phyloP scores from a whole-genome alignment of 2,113 vertebrate genomes.

The Puntigrus tetrazona region DNA sequence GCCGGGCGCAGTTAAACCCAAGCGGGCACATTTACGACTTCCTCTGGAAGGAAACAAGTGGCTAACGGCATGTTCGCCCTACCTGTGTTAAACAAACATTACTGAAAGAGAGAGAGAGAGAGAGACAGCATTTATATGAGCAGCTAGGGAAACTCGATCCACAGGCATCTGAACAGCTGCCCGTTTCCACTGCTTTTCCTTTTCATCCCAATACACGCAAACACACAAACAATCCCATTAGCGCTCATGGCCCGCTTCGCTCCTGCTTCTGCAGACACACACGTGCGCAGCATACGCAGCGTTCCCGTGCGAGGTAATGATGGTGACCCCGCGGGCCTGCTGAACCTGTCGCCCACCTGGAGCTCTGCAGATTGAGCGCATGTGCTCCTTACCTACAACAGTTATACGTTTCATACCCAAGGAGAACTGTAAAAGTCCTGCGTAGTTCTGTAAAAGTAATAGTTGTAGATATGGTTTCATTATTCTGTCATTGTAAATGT shows the following conservation, averaged over 20 bases:
- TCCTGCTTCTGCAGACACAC: constrained; percentile 1
- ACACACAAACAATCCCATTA: constrained; percentile 39
- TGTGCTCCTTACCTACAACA: background rate
- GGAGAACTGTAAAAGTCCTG: background rate
- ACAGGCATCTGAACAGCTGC: constrained; percentile 44
- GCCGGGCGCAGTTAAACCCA: constrained; percentile 76
- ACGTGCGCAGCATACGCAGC: background rate
- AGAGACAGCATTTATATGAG: constrained; percentile 34
- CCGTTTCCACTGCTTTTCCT: constrained; percentile 8
- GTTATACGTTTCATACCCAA: background rate
- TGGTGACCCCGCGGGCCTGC: constrained; percentile 52
- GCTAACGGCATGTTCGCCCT: constrained; percentile 71
- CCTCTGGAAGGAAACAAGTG: constrained; percentile 88
- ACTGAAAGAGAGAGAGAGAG: constrained; percentile 52
- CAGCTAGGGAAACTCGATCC: constrained; percentile 45
- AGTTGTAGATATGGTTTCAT: background rate
- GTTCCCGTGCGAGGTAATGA: constrained; percentile 42
- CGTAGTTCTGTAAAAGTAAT: background rate
- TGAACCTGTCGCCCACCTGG: constrained; percentile 27
- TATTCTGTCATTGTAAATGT: background rate
- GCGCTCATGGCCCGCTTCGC: constrained; percentile 17
- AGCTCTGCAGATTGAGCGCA: constrained; percentile 1
- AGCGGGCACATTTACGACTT: constrained; percentile 87
- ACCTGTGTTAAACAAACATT: constrained; percentile 81
- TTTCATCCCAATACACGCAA: constrained; percentile 8